These are phyloP conservation scores for Drepana falcataria DNA, from an alignment of 2,888 invertebrate genomes.

Conservation along the genomic window DNA sequence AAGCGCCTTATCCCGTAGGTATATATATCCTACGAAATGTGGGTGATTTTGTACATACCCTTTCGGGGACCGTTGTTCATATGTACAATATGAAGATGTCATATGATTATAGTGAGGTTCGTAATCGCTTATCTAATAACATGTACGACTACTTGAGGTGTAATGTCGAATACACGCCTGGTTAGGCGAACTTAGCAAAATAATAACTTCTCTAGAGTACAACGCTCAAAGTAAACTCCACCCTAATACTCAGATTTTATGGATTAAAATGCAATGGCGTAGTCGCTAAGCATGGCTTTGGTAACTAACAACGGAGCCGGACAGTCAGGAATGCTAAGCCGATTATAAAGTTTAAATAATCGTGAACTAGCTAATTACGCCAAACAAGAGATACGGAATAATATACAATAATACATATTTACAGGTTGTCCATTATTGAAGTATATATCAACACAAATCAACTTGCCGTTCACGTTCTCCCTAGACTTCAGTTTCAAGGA, in stretches of 20 bases:
- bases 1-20: too few relatives aligned
- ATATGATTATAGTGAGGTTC: too few relatives aligned
- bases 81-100: too few relatives aligned
- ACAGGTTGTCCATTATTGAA: not conserved
- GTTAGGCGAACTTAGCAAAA: not conserved
- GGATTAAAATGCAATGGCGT: not conserved
- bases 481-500: too few relatives aligned
- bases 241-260: not conserved
- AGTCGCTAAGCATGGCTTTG: not conserved
- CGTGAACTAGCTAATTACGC: not conserved
- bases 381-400: not conserved
- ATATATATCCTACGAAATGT: too few relatives aligned
- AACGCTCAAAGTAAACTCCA: not conserved
- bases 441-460: not conserved
- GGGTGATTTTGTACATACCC: too few relatives aligned
- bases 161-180: not conserved
- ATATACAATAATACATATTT: not conserved
- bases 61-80: too few relatives aligned
- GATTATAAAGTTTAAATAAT: slow-evolving; percentile 2
- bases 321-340: not conserved
- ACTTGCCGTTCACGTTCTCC: not conserved
- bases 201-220: not conserved
- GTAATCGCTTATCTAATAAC: too few relatives aligned
- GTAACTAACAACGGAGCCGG: slow-evolving; percentile 1
- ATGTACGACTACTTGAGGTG: too few relatives aligned